Percentiles rank a stretch among this genome's conserved stretches.
Conservation (phyloP, 2,797 vertebrate species). For the Sarcoramphus papa region DNA sequence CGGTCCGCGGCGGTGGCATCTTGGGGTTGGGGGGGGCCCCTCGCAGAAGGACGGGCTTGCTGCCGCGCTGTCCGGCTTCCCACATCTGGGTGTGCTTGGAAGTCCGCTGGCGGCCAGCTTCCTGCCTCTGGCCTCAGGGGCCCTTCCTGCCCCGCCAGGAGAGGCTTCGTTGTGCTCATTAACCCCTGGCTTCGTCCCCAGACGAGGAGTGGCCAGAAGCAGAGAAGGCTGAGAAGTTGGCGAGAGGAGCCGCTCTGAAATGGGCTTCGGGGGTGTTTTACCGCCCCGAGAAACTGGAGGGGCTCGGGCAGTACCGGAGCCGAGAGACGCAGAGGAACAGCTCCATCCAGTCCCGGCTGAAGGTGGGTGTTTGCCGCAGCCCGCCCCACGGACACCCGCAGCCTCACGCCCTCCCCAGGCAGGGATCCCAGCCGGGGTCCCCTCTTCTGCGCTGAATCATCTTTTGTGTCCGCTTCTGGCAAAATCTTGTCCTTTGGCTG, state of each 20-base stretch:
- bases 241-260: conserved; percentile 91
- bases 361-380: conserved; percentile 73
- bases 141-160: conserved; percentile 57
- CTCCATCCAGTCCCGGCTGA: conserved; percentile 90
- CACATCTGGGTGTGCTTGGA: background rate
- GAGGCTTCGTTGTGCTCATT: background rate
- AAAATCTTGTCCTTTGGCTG: background rate
- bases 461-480: background rate
- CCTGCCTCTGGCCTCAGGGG: conserved; percentile 29
- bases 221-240: conserved; percentile 87
- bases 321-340: conserved; percentile 88
- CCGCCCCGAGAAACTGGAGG: conserved; percentile 87
- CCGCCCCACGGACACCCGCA: accelerated
- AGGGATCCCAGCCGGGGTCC: background rate
- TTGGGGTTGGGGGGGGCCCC: no score
- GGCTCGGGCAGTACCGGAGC: conserved; percentile 85
- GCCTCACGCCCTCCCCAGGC: background rate
- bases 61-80: background rate
- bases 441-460: background rate
- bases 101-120: background rate
- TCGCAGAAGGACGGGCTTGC: accelerated
- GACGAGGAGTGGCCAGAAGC: conserved; percentile 85
- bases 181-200: background rate
- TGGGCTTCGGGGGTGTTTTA: conserved; percentile 97
- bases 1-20: accelerated